phyloP scores from a whole-genome alignment of 1,140 invertebrate species.

The Steinernema feltiae region DNA sequence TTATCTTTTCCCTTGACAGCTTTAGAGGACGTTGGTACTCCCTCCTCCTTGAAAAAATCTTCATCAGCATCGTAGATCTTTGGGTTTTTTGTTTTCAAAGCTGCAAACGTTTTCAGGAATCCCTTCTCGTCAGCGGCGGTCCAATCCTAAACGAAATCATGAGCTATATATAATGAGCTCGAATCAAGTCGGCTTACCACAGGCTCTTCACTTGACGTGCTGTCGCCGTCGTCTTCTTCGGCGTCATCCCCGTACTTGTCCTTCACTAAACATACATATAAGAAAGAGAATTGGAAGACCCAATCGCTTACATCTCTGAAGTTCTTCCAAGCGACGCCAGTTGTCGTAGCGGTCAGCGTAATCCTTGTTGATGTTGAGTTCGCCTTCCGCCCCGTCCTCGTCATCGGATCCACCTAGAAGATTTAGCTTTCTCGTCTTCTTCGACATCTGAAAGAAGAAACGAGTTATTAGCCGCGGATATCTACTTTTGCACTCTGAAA shows the following conservation, averaged over 20 bases:
- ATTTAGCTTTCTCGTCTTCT: slow-evolving; percentile 30
- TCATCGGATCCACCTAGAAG: slow-evolving; percentile 32
- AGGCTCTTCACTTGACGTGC: slow-evolving; percentile 34
- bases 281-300: slow-evolving; percentile 17
- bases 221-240: slow-evolving; percentile 58
- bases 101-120: slow-evolving; percentile 77
- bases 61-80: slow-evolving; percentile 74
- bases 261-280: slow-evolving; percentile 65
- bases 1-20: slow-evolving; percentile 41
- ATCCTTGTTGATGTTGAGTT: slow-evolving; percentile 69
- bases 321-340: slow-evolving; percentile 76
- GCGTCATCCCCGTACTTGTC: slow-evolving; percentile 68
- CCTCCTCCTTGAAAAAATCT: slow-evolving; percentile 68
- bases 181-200: slow-evolving; percentile 21
- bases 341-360: slow-evolving; percentile 76
- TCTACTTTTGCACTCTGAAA: no score
- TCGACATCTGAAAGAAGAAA: background rate
- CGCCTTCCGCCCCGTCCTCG: slow-evolving; percentile 60
- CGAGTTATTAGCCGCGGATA: background rate
- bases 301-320: slow-evolving; percentile 70
- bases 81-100: slow-evolving; percentile 79
- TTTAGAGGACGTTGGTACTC: slow-evolving; percentile 44
- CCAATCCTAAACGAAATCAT: slow-evolving; percentile 56
- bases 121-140: slow-evolving; percentile 70
- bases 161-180: background rate